Percentiles rank a stretch among this genome's conserved stretches.
phyloP scores from a whole-genome alignment of 2,113 vertebrate species.

The Castor canadensis region DNA sequence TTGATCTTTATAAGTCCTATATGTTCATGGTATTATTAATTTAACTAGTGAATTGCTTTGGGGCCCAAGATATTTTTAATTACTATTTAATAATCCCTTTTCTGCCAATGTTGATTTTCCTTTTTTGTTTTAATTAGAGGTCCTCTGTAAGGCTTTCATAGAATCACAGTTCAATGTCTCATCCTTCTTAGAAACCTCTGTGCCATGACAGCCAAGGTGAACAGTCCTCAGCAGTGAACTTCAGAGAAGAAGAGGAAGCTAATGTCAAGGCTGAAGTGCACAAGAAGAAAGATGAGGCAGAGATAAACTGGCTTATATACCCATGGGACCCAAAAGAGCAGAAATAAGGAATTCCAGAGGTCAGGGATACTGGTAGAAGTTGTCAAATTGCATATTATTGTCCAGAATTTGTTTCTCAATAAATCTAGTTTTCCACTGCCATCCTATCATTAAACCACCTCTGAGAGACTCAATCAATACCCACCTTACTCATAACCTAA shows the following conservation, averaged over 20 bases:
- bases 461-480: background rate
- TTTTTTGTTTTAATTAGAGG: background rate
- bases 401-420: background rate
- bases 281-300: background rate
- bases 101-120: background rate
- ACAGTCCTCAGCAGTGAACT: background rate
- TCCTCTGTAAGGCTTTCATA: background rate
- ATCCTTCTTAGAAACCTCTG: background rate
- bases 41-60: background rate
- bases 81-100: background rate
- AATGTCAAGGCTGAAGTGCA: background rate
- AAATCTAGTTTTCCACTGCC: background rate
- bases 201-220: too few species aligned
- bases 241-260: background rate
- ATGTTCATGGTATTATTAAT: background rate
- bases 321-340: too few species aligned
- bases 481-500: background rate
- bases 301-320: too few species aligned
- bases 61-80: background rate
- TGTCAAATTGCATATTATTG: background rate
- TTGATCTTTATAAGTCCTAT: background rate
- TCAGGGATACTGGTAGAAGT: background rate
- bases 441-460: background rate
- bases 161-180: background rate
- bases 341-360: background rate